These are phyloP conservation scores for Eulithis prunata DNA, from an alignment of 2,888 invertebrate genomes.

Conservation along the genomic window DNA sequence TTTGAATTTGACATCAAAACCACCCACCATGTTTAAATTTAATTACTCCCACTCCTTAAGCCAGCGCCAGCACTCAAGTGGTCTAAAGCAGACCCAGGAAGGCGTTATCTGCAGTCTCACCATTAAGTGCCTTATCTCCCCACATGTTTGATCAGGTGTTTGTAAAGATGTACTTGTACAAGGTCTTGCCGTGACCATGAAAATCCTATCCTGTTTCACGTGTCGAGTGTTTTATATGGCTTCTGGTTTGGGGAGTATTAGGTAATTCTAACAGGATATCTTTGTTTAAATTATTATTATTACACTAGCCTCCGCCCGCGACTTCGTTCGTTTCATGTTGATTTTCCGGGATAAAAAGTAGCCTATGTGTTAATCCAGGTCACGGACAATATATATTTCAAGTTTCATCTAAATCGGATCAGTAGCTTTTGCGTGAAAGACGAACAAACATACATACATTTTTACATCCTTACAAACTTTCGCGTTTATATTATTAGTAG, in stretches of 20 bases:
- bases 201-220: slow-evolving; percentile 59
- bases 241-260: slow-evolving; percentile 45
- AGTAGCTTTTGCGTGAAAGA: too few species aligned
- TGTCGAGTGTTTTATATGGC: slow-evolving; percentile 58
- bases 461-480: too few species aligned
- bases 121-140: slow-evolving; percentile 82
- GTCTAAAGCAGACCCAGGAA: slow-evolving; percentile 61
- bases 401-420: too few species aligned
- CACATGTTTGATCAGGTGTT: slow-evolving; percentile 82
- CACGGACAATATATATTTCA: too few species aligned
- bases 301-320: too few species aligned
- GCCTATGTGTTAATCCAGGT: too few species aligned
- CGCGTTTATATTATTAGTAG: too few species aligned
- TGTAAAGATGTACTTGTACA: slow-evolving; percentile 57
- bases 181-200: slow-evolving; percentile 74
- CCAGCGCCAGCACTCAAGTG: slow-evolving; percentile 50
- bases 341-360: too few species aligned
- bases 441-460: too few species aligned
- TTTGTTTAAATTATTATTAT: background rate
- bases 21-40: too few species aligned
- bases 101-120: slow-evolving; percentile 73
- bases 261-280: slow-evolving; percentile 19
- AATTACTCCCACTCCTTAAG: background rate
- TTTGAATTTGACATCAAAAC: too few species aligned
- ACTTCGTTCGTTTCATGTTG: too few species aligned